Evolutionary conservation across 1,140 invertebrate species (phyloP).

Genomic region (Heliconius congener): DNA sequence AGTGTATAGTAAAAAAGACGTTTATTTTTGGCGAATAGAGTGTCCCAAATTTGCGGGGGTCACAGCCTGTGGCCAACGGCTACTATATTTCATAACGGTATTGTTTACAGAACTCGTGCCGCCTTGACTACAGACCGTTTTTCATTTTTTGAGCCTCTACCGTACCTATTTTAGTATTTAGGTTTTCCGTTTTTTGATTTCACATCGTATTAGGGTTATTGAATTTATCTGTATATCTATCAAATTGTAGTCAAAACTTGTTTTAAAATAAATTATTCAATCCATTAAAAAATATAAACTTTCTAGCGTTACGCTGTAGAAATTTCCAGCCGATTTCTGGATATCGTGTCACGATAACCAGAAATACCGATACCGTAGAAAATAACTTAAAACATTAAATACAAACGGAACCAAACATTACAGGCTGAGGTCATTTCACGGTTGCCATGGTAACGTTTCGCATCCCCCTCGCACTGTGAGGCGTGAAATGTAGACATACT

Average conservation of each 20-base stretch:
- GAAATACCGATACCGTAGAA: no score
- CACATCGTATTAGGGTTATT: neutral
- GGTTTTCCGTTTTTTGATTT: neutral
- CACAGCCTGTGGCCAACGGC: constrained; percentile 9
- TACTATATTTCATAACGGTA: constrained; percentile 34
- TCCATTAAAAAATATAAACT: no score
- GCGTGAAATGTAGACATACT: constrained; percentile 31
- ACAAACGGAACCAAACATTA: neutral
- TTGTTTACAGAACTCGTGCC: constrained; percentile 33
- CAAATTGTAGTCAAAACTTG: no score
- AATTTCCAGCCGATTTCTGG: no score
- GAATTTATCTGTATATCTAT: no score
- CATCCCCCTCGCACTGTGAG: constrained; percentile 24
- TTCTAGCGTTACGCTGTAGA: no score
- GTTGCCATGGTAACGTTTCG: constrained; percentile 27
- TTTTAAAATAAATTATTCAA: no score
- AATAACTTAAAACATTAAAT: no score
- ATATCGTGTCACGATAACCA: no score
- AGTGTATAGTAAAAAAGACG: neutral
- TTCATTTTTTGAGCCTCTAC: neutral
- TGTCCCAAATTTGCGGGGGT: constrained; percentile 21
- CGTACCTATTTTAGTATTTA: neutral
- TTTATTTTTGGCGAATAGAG: no score
- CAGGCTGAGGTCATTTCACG: constrained; percentile 22
- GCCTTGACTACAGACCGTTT: constrained; percentile 1